Percentiles rank a stretch among this genome's conserved stretches.
Evolutionary conservation across 2,888 invertebrate genomes (phyloP).

Genomic region (Odontothrips loti): DNA sequence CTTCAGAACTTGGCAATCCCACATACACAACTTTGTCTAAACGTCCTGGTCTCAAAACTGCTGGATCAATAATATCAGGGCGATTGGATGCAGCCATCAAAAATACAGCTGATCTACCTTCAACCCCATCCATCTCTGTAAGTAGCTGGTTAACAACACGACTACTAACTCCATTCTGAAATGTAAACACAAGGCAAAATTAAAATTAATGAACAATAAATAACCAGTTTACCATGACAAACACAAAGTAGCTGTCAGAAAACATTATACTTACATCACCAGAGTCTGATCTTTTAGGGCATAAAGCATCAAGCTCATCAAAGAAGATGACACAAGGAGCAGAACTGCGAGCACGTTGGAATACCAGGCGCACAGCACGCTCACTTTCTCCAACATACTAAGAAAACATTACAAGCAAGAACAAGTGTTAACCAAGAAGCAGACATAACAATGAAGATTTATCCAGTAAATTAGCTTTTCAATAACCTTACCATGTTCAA

Average conservation of each 20-base stretch:
- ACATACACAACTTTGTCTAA: slow-evolving; percentile 87
- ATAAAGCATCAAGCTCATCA: slow-evolving; percentile 95
- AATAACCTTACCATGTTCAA: slow-evolving; percentile 78
- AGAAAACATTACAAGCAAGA: slow-evolving; percentile 39
- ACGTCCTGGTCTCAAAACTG: slow-evolving; percentile 82
- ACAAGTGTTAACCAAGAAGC: neutral
- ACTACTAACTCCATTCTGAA: slow-evolving; percentile 63
- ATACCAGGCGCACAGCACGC: slow-evolving; percentile 91
- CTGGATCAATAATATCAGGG: slow-evolving; percentile 95
- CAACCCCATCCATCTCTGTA: slow-evolving; percentile 98
- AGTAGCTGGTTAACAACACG: slow-evolving; percentile 94
- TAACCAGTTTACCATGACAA: slow-evolving; percentile 31
- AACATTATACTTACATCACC: slow-evolving; percentile 52
- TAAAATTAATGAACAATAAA: neutral
- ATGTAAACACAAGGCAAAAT: neutral
- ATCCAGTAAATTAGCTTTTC: neutral
- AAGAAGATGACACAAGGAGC: slow-evolving; percentile 98
- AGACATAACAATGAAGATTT: neutral
- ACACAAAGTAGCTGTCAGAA: slow-evolving; percentile 34
- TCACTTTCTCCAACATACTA: slow-evolving; percentile 98
- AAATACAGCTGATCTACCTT: slow-evolving; percentile 85
- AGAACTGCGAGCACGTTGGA: slow-evolving; percentile 89
- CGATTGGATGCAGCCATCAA: slow-evolving; percentile 95
- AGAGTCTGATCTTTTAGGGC: slow-evolving; percentile 79
- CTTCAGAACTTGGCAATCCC: slow-evolving; percentile 73